phyloP scores from a whole-genome alignment of 2,888 invertebrate species.

The Cordilura impudica region DNA sequence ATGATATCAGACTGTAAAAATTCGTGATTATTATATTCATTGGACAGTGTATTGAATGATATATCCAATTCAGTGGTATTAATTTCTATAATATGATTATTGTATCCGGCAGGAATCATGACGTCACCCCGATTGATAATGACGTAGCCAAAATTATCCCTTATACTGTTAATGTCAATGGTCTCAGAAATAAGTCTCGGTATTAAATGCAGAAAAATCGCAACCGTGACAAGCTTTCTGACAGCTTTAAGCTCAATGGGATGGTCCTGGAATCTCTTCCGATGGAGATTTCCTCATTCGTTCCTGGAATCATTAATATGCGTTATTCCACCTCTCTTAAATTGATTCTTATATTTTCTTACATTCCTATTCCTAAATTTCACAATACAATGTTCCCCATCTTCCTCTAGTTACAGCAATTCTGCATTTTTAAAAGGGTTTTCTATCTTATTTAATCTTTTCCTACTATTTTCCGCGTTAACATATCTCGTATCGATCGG shows the following conservation, averaged over 20 bases:
- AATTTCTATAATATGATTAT: slow-evolving; percentile 1
- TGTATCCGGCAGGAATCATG: background rate
- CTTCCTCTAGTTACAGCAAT: slow-evolving; percentile 22
- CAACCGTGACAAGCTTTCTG: background rate
- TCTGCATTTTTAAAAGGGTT: slow-evolving; percentile 35
- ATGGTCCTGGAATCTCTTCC: background rate
- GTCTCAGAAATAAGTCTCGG: background rate
- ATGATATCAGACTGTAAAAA: background rate
- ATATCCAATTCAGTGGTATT: too few species aligned
- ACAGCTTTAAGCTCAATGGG: slow-evolving; percentile 7
- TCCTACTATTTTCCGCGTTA: too few species aligned
- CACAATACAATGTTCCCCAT: slow-evolving; percentile 43
- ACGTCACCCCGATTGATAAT: background rate
- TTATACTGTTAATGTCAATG: background rate
- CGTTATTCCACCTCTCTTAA: slow-evolving; percentile 32
- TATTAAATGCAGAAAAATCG: background rate
- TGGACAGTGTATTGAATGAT: background rate
- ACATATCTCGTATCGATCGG: slow-evolving; percentile 23
- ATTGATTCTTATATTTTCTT: slow-evolving; percentile 26
- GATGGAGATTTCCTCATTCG: background rate
- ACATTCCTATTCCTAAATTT: slow-evolving; percentile 45
- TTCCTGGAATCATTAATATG: slow-evolving; percentile 18
- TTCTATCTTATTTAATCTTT: slow-evolving; percentile 33
- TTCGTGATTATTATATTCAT: slow-evolving; percentile 5
- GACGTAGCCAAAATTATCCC: background rate